Evolutionary conservation across 2,113 vertebrate genomes (phyloP).

Genomic region (Phodopus roborovskii): DNA sequence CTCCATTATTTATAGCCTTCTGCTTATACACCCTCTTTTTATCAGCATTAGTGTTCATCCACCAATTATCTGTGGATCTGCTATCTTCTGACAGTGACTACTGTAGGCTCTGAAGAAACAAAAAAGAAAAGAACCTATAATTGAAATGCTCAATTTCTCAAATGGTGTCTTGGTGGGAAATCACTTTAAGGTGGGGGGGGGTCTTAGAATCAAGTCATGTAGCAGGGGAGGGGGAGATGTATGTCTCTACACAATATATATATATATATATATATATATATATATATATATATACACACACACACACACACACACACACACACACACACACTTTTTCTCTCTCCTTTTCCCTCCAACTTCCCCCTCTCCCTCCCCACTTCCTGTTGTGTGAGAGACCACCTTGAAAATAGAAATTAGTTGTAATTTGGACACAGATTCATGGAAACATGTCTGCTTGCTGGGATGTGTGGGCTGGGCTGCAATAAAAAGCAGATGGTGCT

Average conservation of each 20-base stretch:
- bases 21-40: neutral
- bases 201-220: neutral
- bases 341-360: neutral
- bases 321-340: too few relatives aligned
- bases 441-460: neutral
- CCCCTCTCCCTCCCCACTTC: neutral
- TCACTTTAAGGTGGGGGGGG: neutral
- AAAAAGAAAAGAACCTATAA: neutral
- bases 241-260: neutral
- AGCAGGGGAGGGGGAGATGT: neutral
- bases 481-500: neutral
- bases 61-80: neutral
- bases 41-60: neutral
- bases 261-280: too few relatives aligned
- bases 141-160: neutral
- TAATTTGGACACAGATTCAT: neutral
- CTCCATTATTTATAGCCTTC: constrained; percentile 3
- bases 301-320: too few relatives aligned
- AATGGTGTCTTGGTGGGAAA: neutral
- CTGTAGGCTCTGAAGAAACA: neutral
- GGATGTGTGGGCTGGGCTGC: neutral
- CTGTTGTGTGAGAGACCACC: neutral
- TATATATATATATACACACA: too few relatives aligned
- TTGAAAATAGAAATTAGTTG: neutral
- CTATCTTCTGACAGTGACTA: neutral